phyloP scores from a whole-genome alignment of 2,113 vertebrate species.

The Lycaon pictus region DNA sequence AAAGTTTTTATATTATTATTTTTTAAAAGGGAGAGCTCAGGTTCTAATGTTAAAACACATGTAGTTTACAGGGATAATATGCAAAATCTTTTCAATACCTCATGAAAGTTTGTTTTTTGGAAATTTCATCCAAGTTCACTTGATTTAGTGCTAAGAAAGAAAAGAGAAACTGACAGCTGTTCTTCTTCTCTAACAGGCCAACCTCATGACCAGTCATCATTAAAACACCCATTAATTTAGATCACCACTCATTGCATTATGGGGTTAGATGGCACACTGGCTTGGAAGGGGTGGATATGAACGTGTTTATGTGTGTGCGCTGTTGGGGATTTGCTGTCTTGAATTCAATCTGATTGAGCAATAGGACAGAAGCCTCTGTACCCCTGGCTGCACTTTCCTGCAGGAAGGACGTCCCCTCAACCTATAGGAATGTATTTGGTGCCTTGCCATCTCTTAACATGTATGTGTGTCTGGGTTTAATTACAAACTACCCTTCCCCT shows the following conservation, averaged over 20 bases:
- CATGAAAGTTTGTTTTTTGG: neutral
- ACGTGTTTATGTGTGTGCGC: neutral
- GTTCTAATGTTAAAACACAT: neutral
- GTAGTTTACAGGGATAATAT: neutral
- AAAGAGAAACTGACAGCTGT: neutral
- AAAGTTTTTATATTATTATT: neutral
- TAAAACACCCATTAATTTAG: neutral
- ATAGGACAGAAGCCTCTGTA: neutral
- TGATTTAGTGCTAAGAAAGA: slow-evolving; percentile 13
- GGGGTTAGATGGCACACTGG: neutral
- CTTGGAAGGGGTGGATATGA: neutral
- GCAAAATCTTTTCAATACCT: slow-evolving; percentile 5
- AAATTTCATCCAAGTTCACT: slow-evolving; percentile 34
- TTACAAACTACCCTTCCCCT: neutral
- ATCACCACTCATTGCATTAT: neutral
- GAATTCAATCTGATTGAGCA: neutral
- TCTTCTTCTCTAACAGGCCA: neutral
- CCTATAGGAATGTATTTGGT: neutral
- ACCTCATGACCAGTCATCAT: neutral
- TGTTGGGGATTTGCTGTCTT: neutral
- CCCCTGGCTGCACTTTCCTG: neutral
- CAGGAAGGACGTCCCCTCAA: neutral
- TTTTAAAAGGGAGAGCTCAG: neutral
- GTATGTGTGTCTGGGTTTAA: neutral
- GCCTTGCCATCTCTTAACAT: neutral